A percentile compares a stretch with the other conserved stretches of the same genome.
These are phyloP conservation scores for Herminia tarsipennalis DNA, from an alignment of 2,888 invertebrate genomes.

Conservation along the genomic window DNA sequence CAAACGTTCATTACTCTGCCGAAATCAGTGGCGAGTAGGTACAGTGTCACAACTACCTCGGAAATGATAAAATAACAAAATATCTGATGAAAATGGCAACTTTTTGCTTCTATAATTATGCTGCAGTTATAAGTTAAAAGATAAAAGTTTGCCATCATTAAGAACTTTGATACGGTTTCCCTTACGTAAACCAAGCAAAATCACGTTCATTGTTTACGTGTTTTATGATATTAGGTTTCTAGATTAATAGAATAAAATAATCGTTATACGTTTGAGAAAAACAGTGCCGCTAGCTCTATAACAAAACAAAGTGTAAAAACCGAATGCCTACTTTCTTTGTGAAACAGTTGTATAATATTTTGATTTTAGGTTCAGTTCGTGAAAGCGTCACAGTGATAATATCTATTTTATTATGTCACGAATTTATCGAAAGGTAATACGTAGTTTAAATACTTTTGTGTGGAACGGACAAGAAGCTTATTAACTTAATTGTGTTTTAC, in stretches of 20 bases:
- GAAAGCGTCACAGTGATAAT: too few species aligned
- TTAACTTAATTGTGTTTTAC: constrained; percentile 21
- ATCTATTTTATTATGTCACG: too few species aligned
- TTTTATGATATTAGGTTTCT: constrained; percentile 3
- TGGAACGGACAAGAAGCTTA: too few species aligned
- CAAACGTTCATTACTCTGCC: neutral
- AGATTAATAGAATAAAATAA: constrained; percentile 3
- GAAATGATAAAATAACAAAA: constrained; percentile 4
- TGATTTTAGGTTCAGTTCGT: too few species aligned
- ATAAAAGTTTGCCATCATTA: constrained; percentile 18
- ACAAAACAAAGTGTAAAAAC: too few species aligned
- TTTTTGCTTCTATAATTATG: constrained; percentile 17
- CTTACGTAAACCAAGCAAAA: constrained; percentile 13
- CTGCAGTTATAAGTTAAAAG: constrained; percentile 18
- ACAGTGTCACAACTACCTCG: constrained; percentile 13
- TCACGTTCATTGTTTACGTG: constrained; percentile 30
- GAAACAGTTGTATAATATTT: too few species aligned
- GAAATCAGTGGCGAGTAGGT: constrained; percentile 9
- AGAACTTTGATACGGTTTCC: constrained; percentile 24
- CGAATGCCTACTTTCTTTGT: too few species aligned
- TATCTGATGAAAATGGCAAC: constrained; percentile 9
- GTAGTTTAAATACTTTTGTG: too few species aligned
- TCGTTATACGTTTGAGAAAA: too few species aligned
- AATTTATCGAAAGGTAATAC: too few species aligned
- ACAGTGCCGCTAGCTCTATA: too few species aligned